Evolutionary conservation across 2,888 invertebrate species (phyloP), one percentile per base, ranked within the genome.

Genomic region (Falcaria lacertinaria): DNA sequence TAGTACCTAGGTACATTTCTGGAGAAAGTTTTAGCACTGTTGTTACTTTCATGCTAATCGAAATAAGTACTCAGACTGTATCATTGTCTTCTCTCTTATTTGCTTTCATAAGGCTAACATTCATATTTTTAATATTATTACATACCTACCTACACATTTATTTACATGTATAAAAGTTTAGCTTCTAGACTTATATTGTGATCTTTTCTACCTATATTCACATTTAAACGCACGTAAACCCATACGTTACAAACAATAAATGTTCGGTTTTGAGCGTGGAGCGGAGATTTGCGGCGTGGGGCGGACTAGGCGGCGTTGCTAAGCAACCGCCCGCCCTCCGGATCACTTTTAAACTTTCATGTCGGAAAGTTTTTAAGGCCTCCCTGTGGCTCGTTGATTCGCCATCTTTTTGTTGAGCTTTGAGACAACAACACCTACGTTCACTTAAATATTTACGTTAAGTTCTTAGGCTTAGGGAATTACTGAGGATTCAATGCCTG

Each of bases 281-380:
- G 74, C 84, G 76, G 82, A 88, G 89, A 88, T 86, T 86, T 84
- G 81, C 72, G 79, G 81, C 70, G 78, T 65, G 64, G 75, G 76
- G 73, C 66, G 77, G 77, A 70, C 62, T 64, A 80, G 78, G 78
- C 60, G 80, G 77, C 74, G 83, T 86, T 80, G 82, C 85, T 66
- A 70, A 60, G 86, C 85, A 84, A 86, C 87, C 67, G 54, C 54
- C 63, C 58, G 47, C 55, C 62, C 58, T 67, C 64, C 71, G 72
- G 80, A 86, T 85, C 87, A 87, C 88, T 89, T 89, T 89, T 89
- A 88, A 89, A 89, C 88, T 89, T 89, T 88, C 86, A 88, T 87
- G 86, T 84, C 81, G 82, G 76, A 81, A 88, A 88, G 81, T 88
- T 88, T 85, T 87, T 81, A 85, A 85, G 86, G 82, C 84, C n/a